Evolutionary conservation across 1,140 invertebrate species (phyloP), one percentile per base, ranked within the genome.

Genomic region (Drosophila busckii): DNA sequence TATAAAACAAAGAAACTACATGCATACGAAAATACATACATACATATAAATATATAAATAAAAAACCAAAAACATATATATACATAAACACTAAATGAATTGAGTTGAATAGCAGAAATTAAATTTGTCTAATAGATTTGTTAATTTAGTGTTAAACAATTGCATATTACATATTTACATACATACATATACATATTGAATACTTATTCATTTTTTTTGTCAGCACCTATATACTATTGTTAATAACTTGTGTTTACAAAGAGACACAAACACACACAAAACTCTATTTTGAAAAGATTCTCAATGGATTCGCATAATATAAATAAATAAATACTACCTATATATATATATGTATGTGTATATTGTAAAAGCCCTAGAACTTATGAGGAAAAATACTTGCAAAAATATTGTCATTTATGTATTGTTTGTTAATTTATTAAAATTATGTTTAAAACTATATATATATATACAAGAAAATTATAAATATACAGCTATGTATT

Each of bases 81-180:
- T 55, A 60, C 48, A 34, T 29, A 55, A 40, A 42, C 34, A 64
- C 40, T 28, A 20, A 61, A 28, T 49, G 6, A 54, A 68, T 62
- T 67, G 59, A 63, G 69, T 78, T 78, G 26, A 68, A 56, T 80
- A 82, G 73, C 63, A 50, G 59, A 64, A 58, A 65, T 71, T 78
- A n/a, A n/a, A n/a, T n/a, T n/a, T n/a, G 68, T 63, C 49, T 60
- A 73, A 64, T 70, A 65, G 66, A 78, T 78, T 80, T 78, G 73
- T 78, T 80, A 78, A 78, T 71, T 80, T 58, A 80, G 68, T 80
- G 73, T 78, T 80, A 56, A 64, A 73, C 41, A 37, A 63, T n/a
- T n/a, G n/a, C n/a, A n/a, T n/a, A n/a, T n/a, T n/a, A n/a, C n/a
- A n/a, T n/a, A n/a, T n/a, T n/a, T n/a, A n/a, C n/a, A n/a, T n/a